phyloP scores from a whole-genome alignment of 2,888 invertebrate genomes.

The Periphyllus acericola region DNA sequence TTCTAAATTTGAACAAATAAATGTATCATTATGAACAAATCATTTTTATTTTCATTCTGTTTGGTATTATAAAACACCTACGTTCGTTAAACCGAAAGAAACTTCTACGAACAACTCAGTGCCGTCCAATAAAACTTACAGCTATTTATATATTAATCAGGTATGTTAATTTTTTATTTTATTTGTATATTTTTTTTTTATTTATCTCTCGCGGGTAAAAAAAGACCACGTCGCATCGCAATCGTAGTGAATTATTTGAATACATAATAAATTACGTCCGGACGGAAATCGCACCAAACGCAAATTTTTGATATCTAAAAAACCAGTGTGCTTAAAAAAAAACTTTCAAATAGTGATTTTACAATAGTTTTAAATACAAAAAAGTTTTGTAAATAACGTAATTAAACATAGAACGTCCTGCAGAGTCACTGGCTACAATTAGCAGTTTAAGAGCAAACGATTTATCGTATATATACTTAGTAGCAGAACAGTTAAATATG shows the following conservation, averaged over 20 bases:
- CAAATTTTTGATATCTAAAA: conserved; percentile 37
- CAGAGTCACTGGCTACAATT: neutral
- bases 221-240: conserved; percentile 29
- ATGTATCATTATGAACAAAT: neutral
- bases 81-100: neutral
- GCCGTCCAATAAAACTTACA: conserved; percentile 34
- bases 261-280: conserved; percentile 46
- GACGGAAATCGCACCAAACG: conserved; percentile 13
- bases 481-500: neutral
- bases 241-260: conserved; percentile 53
- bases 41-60: neutral
- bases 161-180: conserved; percentile 44
- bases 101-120: neutral
- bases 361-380: conserved; percentile 15
- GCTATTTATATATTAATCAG: conserved; percentile 49
- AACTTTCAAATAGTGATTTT: conserved; percentile 33
- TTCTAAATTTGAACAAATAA: neutral
- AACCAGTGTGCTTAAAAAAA: conserved; percentile 4
- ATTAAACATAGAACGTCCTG: conserved; percentile 18
- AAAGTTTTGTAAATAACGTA: conserved; percentile 12
- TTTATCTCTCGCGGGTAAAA: conserved; percentile 19
- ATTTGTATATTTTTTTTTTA: conserved; percentile 41
- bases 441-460: neutral
- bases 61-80: neutral
- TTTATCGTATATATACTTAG: neutral